Percentiles rank a stretch among this genome's conserved stretches.
Evolutionary conservation across 1,140 invertebrate species (phyloP).

Genomic region (Lysiphlebus fabarum): DNA sequence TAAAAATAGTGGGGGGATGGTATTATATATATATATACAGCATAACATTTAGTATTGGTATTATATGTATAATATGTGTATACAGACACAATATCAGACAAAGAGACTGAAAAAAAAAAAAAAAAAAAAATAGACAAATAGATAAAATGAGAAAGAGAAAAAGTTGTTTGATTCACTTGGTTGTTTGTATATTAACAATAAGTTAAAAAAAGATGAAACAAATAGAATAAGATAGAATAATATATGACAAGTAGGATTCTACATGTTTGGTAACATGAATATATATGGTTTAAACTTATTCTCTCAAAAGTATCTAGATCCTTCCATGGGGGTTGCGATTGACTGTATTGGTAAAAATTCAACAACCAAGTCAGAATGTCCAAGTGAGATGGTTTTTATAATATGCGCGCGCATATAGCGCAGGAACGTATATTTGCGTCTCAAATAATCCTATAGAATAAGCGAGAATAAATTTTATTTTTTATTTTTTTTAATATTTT

Average conservation of each 20-base stretch:
- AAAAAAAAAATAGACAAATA: too few relatives aligned
- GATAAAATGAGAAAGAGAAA: not conserved
- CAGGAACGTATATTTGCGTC: constrained; percentile 17
- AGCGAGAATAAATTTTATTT: constrained; percentile 23
- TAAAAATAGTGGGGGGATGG: constrained; percentile 2
- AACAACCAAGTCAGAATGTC: not conserved
- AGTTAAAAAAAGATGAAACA: too few relatives aligned
- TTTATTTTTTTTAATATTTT: not conserved
- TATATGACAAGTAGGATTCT: too few relatives aligned
- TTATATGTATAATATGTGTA: not conserved
- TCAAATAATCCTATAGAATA: not conserved
- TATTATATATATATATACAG: not conserved
- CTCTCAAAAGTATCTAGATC: too few relatives aligned
- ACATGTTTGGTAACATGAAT: too few relatives aligned
- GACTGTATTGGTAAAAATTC: not conserved
- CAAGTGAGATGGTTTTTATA: constrained; percentile 7
- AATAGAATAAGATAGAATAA: too few relatives aligned
- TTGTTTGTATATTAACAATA: too few relatives aligned
- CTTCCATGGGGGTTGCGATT: too few relatives aligned
- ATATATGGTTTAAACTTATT: too few relatives aligned
- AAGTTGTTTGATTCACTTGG: not conserved
- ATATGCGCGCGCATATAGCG: constrained; percentile 28
- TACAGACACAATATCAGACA: too few relatives aligned
- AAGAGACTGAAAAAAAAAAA: too few relatives aligned
- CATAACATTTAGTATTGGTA: not conserved